Evolutionary conservation across 2,888 invertebrate genomes (phyloP).

Genomic region (Pterostichus madidus): DNA sequence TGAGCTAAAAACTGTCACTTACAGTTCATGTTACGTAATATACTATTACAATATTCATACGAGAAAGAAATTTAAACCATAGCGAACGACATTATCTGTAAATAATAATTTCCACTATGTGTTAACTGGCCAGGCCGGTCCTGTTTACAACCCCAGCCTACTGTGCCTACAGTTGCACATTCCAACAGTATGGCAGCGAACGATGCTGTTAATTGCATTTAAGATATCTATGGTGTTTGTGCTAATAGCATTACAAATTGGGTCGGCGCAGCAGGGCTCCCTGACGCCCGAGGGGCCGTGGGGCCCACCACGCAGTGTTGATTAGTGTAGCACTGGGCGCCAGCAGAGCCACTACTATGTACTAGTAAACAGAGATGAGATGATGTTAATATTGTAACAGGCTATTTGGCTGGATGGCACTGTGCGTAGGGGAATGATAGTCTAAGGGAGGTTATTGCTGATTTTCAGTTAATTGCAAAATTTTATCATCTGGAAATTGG

Average conservation of each 20-base stretch:
- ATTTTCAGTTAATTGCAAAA: conserved; percentile 27
- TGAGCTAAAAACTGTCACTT: too few species aligned
- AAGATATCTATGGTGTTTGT: conserved; percentile 65
- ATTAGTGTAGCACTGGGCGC: conserved; percentile 14
- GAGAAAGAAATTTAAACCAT: too few species aligned
- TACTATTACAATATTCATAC: too few species aligned
- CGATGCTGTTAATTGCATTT: conserved; percentile 56
- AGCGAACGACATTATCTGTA: too few species aligned
- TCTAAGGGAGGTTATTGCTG: conserved; percentile 19
- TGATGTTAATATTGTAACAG: conserved; percentile 47
- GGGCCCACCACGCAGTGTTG: conserved; percentile 30
- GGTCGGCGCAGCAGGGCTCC: conserved; percentile 12
- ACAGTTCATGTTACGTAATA: too few species aligned
- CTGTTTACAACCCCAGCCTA: background rate
- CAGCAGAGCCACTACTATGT: background rate
- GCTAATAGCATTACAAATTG: conserved; percentile 64
- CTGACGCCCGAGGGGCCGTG: background rate
- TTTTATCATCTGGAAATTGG: conserved; percentile 42
- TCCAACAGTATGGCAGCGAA: background rate
- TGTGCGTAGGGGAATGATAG: conserved; percentile 2
- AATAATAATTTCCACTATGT: background rate
- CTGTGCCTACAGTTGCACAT: conserved; percentile 1
- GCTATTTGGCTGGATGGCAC: conserved; percentile 9
- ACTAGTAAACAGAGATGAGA: conserved; percentile 28
- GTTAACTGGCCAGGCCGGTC: background rate